Base-by-base conservation (phyloP, 2,797 vertebrate genomes). In the Macrochelys suwanniensis region DNA sequence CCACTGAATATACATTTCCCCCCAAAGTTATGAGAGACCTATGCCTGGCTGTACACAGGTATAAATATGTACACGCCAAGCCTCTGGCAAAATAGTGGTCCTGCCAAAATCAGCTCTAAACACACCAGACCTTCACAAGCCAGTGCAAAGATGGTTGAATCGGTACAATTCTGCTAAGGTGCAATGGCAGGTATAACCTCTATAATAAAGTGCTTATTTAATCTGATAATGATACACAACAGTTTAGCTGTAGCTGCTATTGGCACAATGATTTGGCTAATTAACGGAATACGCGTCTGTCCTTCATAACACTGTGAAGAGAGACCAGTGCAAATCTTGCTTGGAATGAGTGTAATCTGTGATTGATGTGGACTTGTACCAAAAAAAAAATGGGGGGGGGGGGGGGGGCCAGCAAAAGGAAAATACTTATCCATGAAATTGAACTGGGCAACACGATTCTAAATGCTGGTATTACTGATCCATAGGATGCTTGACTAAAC, bases 121-220 rank as follows among this genome's bases (percentile, higher is more conserved):
- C 26, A 31, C 19, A 0, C 9, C 57, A 12, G 10, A 21, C 4
- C 42, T 54, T 25, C 71, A 74, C 71, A 54, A 25, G 68, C 49
- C 4, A 10, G 11, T 7, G 3, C 83, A 50, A 33, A 26, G 85
- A 37, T 1, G 4, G 45, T 80, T 79, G 77, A 25, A 25, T 9
- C 11, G 16, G 56, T 56, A 71, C 3, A 2, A 1, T 61, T 61
- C 53, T 33, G 1, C 42, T 61, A 33, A 65, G 61, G 61, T n/a
- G 33, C 61, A 28, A 47, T 68, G 10, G 50, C 59, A 42, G 53
- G 25, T 13, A 37, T 8, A 65, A 65, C 33, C 33, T 65, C 61
- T n/a, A 26, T 7, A 15, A 11, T 11, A 28, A 2, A 53, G 3
- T 2, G 11, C 25, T 28, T 33, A 6, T 2, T 1, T 59, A 49